phyloP scores from a whole-genome alignment of 2,797 vertebrate genomes.

The Masticophis lateralis region DNA sequence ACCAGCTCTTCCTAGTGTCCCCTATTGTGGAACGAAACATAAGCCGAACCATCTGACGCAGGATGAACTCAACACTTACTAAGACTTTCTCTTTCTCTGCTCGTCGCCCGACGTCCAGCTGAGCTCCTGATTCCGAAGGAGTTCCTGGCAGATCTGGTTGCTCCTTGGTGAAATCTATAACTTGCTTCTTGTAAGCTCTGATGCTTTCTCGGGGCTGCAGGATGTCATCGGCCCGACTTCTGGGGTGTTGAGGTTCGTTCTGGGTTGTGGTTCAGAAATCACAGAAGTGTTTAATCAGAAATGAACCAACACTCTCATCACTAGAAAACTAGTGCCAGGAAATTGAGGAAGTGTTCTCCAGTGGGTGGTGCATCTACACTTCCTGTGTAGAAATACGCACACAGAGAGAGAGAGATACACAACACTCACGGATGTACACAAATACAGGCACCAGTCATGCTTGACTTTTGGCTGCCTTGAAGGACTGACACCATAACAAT shows the following conservation, averaged over 20 bases:
- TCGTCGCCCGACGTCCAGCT: background rate
- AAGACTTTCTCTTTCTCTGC: background rate
- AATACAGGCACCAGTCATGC: background rate
- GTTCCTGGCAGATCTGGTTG: background rate
- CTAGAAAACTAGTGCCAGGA: background rate
- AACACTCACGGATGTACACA: background rate
- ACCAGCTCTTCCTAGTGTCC: background rate
- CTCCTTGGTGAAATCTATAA: background rate
- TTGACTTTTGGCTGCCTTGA: background rate
- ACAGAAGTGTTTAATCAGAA: no score
- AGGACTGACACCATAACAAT: background rate
- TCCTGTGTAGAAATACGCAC: background rate
- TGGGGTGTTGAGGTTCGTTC: background rate
- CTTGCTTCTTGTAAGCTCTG: background rate
- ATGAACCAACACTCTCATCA: background rate
- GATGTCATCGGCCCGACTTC: background rate
- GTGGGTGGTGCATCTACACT: background rate
- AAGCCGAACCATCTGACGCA: background rate
- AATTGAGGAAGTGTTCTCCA: background rate
- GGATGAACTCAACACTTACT: background rate
- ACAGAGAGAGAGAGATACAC: background rate
- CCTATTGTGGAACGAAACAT: background rate
- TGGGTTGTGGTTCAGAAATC: background rate
- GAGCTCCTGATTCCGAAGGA: background rate
- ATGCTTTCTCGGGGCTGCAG: conserved; percentile 27